A percentile compares a stretch with the other conserved stretches of the same genome.
Conservation (phyloP, 2,888 invertebrate species). For the Lasioglossum leucozonium region DNA sequence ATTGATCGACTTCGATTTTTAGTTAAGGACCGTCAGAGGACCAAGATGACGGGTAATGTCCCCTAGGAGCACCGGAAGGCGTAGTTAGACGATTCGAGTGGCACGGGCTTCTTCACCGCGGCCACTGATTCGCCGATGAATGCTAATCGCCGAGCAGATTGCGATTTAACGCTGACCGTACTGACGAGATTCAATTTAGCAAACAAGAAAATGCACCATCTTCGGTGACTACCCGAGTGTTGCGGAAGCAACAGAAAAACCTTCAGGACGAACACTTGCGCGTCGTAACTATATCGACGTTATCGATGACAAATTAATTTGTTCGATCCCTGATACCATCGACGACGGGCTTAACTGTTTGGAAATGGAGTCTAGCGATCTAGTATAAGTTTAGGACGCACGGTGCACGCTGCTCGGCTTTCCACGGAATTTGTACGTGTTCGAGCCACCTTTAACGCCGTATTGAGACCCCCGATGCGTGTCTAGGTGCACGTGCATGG, state of each 20-base stretch:
- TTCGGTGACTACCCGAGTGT: background rate
- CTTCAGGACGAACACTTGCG: too few relatives aligned
- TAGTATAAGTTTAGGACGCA: background rate
- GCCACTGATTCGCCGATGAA: background rate
- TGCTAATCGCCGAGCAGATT: background rate
- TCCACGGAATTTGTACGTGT: slow-evolving; percentile 52
- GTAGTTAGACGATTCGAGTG: slow-evolving; percentile 14
- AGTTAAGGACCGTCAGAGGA: slow-evolving; percentile 32
- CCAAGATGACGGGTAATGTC: slow-evolving; percentile 22
- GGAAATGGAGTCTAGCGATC: background rate
- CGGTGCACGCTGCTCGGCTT: slow-evolving; percentile 9
- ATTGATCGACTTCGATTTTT: slow-evolving; percentile 37
- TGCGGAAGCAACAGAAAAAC: background rate
- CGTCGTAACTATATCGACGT: background rate
- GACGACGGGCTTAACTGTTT: background rate
- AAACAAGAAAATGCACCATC: background rate
- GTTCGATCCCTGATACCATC: too few relatives aligned
- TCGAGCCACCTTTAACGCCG: slow-evolving; percentile 50
- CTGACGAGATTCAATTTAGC: background rate
- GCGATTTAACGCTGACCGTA: background rate
- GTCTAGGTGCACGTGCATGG: slow-evolving; percentile 69
- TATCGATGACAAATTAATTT: background rate
- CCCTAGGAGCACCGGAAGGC: background rate
- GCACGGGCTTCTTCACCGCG: background rate
- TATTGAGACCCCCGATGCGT: slow-evolving; percentile 60